Conservation (phyloP, 1,140 invertebrate species). For the Bombus superbus region DNA sequence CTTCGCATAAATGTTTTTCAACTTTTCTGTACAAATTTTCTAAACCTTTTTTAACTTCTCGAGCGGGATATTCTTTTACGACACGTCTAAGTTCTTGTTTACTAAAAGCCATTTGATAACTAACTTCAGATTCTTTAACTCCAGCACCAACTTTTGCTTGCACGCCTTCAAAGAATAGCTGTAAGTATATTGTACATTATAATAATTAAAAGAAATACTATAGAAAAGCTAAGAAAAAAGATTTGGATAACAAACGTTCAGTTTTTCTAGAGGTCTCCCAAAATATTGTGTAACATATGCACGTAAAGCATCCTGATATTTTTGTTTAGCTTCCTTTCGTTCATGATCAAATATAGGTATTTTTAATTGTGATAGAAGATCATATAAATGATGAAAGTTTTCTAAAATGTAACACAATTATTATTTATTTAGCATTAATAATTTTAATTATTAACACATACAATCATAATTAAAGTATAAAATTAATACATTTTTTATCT, state of each 20-base stretch:
- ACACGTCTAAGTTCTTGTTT: conserved; percentile 98
- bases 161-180: conserved; percentile 98
- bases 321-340: conserved; percentile 95
- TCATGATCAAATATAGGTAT: conserved; percentile 94
- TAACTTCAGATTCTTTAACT: conserved; percentile 98
- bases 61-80: conserved; percentile 96
- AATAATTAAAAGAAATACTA: conserved; percentile 7
- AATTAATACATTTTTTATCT: conserved; percentile 38
- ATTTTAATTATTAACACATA: background rate
- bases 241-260: conserved; percentile 88
- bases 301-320: conserved; percentile 95
- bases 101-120: conserved; percentile 98
- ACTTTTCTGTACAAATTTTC: conserved; percentile 98
- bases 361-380: conserved; percentile 94
- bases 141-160: conserved; percentile 95
- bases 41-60: conserved; percentile 97
- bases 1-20: conserved; percentile 97
- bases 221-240: conserved; percentile 37
- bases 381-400: conserved; percentile 98
- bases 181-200: conserved; percentile 69
- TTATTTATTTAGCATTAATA: background rate
- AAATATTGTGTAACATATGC: conserved; percentile 97
- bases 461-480: background rate
- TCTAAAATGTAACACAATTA: conserved; percentile 83
- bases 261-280: conserved; percentile 96